Base-by-base conservation (phyloP, 64 coral and sea anemone species). In the Dendronephthya gigantea region DNA sequence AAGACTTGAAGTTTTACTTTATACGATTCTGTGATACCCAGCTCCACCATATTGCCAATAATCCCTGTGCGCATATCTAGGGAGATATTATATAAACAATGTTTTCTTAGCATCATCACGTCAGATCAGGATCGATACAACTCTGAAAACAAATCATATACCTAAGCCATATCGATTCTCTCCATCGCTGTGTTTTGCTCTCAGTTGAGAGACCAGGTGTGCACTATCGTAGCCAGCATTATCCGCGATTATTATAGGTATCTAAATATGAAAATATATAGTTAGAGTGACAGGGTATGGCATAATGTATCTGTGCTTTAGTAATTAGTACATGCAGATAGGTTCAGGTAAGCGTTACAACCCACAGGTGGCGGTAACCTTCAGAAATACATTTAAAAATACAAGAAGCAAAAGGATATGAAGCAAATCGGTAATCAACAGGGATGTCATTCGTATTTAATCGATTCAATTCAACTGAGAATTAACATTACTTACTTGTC, bases 221-320 rank as follows among this genome's bases (percentile, higher is more conserved):
- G 95, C 95, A 56, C 95, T 98, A 87, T 98, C 95, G 40, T 98
- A 98, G 51, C 95, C 95, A 36, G 95, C 95, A 86, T 98, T 98
- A 69, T 98, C 95, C 32, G 95, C 95, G 35, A 98, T 98, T 28
- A 98, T 93, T 43, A 91, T 98, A 28, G 95, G 95, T 7, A 98
- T 84, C 95, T 98, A 50, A 29, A 19, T 37, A n/a, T 27, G 25
- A 22, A 62, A 19, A 45, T 45, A 45, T 45, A 45, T 11, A 45
- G 41, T 45, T 45, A 45, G 41, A 45, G 41, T 45, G 4, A 45
- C n/a, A n/a, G n/a, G n/a, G 11, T 4, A 45, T 45, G 41, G 41
- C 41, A 45, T 45, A 45, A 45, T 45, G 41, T 45, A 45, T 45
- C 41, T 45, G 41, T 11, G 41, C 11, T 45, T 45, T 45, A 11